These are phyloP conservation scores for Archegozetes longisetosus DNA, from an alignment of 1,140 invertebrate species.

Conservation along the genomic window DNA sequence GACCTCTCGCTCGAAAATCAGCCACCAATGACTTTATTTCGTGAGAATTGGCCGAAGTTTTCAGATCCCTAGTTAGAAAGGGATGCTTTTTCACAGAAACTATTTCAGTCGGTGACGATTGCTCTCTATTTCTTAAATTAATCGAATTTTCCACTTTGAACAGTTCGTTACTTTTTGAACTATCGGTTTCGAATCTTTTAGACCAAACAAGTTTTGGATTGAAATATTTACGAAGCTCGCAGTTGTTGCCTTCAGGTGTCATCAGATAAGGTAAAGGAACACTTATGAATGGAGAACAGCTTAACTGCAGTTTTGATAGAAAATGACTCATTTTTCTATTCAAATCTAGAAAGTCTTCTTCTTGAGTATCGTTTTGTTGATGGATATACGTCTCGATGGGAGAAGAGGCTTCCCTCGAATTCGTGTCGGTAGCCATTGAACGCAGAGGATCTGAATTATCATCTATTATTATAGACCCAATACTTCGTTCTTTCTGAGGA, in stretches of 20 bases:
- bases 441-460: conserved; percentile 18
- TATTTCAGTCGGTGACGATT: not conserved
- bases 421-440: not conserved
- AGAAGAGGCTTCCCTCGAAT: not conserved
- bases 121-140: not conserved
- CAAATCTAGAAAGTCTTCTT: not conserved
- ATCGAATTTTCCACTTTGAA: not conserved
- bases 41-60: conserved; percentile 7
- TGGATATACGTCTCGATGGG: not conserved
- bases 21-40: conserved; percentile 55
- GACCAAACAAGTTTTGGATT: conserved; percentile 63
- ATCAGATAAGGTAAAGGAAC: conserved; percentile 74
- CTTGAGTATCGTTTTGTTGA: not conserved
- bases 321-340: not conserved
- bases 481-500: not conserved
- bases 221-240: conserved; percentile 55
- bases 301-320: conserved; percentile 33
- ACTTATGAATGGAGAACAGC: conserved; percentile 67
- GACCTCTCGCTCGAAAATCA: conserved; percentile 68
- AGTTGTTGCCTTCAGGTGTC: conserved; percentile 59
- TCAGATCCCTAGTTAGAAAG: conserved; percentile 33
- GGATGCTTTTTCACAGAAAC: conserved; percentile 35
- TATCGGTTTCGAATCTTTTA: conserved; percentile 26
- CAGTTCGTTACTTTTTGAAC: conserved; percentile 16
- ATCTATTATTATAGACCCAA: conserved; percentile 2